phyloP scores from a whole-genome alignment of 2,888 invertebrate genomes.

The Diaperis boleti region DNA sequence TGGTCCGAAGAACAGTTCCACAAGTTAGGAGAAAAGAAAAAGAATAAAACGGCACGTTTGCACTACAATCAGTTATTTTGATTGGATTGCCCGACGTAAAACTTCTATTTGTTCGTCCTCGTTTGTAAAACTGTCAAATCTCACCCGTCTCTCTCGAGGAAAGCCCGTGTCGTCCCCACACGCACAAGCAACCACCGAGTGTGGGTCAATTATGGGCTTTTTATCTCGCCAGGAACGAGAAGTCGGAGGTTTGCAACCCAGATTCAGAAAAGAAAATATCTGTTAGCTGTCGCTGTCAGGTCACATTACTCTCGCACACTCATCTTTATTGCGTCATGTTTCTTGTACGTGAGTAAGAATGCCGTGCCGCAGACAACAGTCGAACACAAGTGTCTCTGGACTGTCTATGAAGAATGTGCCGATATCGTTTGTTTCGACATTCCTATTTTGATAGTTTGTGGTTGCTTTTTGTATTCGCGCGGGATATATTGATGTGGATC shows the following conservation, averaged over 20 bases:
- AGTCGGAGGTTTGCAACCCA: conserved; percentile 41
- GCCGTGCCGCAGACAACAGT: conserved; percentile 55
- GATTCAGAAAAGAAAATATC: conserved; percentile 37
- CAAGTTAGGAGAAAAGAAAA: too few relatives aligned
- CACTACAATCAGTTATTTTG: too few relatives aligned
- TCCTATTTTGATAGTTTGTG: conserved; percentile 24
- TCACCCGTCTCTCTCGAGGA: not conserved
- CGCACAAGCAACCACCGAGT: conserved; percentile 1
- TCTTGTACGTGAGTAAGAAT: conserved; percentile 59
- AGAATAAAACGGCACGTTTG: too few relatives aligned
- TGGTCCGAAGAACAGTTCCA: too few relatives aligned
- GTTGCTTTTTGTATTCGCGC: conserved; percentile 15
- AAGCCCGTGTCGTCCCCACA: not conserved
- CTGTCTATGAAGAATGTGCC: conserved; percentile 55
- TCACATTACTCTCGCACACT: conserved; percentile 53
- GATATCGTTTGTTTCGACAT: conserved; percentile 33
- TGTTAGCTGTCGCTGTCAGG: conserved; percentile 44
- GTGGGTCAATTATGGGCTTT: conserved; percentile 22
- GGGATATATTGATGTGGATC: conserved; percentile 6
- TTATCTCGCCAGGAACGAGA: conserved; percentile 10
- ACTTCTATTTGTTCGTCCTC: not conserved
- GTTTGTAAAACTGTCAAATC: not conserved
- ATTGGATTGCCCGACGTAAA: not conserved
- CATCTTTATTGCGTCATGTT: conserved; percentile 62
- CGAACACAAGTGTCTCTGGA: conserved; percentile 53